A percentile compares a stretch with the other conserved stretches of the same genome.
Evolutionary conservation across 2,113 vertebrate genomes (phyloP).

Genomic region (Platysteira castanea): DNA sequence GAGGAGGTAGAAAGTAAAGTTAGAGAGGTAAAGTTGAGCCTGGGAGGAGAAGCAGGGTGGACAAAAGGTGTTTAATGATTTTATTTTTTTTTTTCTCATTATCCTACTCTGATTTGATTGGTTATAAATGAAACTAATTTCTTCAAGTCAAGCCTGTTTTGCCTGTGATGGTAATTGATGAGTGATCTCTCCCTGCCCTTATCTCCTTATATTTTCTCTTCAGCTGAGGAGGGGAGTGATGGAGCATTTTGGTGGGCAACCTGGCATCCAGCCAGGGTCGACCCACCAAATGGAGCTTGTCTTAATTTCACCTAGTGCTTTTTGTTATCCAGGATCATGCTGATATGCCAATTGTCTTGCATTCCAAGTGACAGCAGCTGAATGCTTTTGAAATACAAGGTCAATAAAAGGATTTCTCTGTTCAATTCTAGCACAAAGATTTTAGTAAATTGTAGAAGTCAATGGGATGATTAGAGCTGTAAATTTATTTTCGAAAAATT

Average conservation of each 20-base stretch:
- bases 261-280: not conserved
- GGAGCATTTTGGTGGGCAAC: not conserved
- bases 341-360: slow-evolving; percentile 8
- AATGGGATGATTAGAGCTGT: not conserved
- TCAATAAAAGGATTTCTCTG: not conserved
- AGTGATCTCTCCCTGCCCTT: not conserved
- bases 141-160: not conserved
- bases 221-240: not conserved
- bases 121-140: not conserved
- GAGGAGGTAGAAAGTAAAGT: not conserved
- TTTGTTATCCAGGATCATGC: not conserved
- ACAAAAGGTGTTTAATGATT: not conserved
- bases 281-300: not conserved
- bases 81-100: not conserved
- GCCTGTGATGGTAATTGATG: not conserved
- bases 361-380: not conserved
- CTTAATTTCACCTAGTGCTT: not conserved
- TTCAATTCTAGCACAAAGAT: not conserved
- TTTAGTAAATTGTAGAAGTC: not conserved
- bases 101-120: not conserved
- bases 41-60: not conserved
- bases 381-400: not conserved
- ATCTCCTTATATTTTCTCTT: not conserved
- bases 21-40: not conserved
- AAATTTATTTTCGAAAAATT: not conserved